Evolutionary conservation across 2,888 invertebrate species (phyloP), one percentile per base, ranked within the genome.

Genomic region (Torymus aiolomorphi): DNA sequence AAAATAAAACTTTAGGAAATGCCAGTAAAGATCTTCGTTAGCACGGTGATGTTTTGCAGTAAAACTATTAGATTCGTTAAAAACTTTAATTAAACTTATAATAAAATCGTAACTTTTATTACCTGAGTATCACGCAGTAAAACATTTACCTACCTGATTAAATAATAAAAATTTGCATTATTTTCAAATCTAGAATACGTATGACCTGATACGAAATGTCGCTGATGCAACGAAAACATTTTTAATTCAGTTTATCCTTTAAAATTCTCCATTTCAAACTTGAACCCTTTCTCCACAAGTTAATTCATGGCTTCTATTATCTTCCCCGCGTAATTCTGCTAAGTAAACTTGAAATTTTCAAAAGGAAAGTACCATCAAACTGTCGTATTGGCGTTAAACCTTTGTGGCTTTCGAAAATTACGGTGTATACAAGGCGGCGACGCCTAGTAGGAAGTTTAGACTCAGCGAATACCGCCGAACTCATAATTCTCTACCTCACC

Each of bases 401-500:
- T 56, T 70, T 63, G 76, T 63, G 51, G 63, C 65, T 71, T 65
- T 57, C 20, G 24, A 14, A 31, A 61, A 69, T 67, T 67, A 67
- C 61, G 59, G 24, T 59, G 42, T 56, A 18, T 8, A 62, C 20
- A 16, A 20, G 20, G 56, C 54, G 42, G 62, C 56, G 42, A 42
- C 14, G 18, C 20, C 54, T 20, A 57, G 42, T 42, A 20, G 56
- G 14, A 59, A 66, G 49, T 66, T 65, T 73, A 16, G 18, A n/a
- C 57, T 49, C n/a, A 2, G 42, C 18, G 16, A 24, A 24, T 24
- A 52, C 24, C 24, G 13, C 11, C 66, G 24, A 66, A 66, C 63
- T 57, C 57, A 66, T 75, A 75, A 66, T 75, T 75, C 59, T 66
- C 61, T 72, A 52, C 51, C 59, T 61, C 31, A 8, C 5, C 42